Percentiles rank a stretch among this genome's conserved stretches.
Conservation (phyloP, 1,140 invertebrate genomes). For the Popillia japonica region DNA sequence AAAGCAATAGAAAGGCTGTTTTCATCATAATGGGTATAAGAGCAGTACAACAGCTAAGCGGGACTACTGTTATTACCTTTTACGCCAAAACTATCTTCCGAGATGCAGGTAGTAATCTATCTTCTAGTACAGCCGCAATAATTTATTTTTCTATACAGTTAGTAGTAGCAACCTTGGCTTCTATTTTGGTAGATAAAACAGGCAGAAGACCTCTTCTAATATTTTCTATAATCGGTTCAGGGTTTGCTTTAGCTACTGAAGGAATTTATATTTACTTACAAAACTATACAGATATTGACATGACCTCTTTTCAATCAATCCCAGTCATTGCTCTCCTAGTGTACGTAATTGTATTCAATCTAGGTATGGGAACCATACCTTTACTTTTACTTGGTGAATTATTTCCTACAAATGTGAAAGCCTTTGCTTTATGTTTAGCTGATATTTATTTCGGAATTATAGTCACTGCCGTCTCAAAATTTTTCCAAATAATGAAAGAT, state of each 20-base stretch:
- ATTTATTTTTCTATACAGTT: slow-evolving; percentile 73
- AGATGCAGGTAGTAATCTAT: slow-evolving; percentile 62
- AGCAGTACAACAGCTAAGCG: slow-evolving; percentile 77
- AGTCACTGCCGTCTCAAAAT: slow-evolving; percentile 78
- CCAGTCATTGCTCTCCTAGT: slow-evolving; percentile 72
- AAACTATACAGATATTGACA: slow-evolving; percentile 28
- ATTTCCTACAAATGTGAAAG: slow-evolving; percentile 75
- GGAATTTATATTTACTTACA: slow-evolving; percentile 61
- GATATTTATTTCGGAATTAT: slow-evolving; percentile 76
- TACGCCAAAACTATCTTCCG: slow-evolving; percentile 79
- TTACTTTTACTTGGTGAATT: slow-evolving; percentile 78
- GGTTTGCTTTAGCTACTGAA: slow-evolving; percentile 63
- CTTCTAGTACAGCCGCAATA: slow-evolving; percentile 59
- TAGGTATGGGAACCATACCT: slow-evolving; percentile 77
- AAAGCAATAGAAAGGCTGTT: slow-evolving; percentile 69
- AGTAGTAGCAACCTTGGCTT: slow-evolving; percentile 68
- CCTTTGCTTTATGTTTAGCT: slow-evolving; percentile 73
- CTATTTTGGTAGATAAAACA: slow-evolving; percentile 74
- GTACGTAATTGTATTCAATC: slow-evolving; percentile 75
- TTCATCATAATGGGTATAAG: slow-evolving; percentile 71
- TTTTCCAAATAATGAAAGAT: slow-evolving; percentile 72
- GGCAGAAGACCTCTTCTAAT: slow-evolving; percentile 75
- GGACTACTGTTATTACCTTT: slow-evolving; percentile 76
- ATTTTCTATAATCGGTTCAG: slow-evolving; percentile 66
- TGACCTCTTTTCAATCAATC: slow-evolving; percentile 52